Evolutionary conservation across 2,888 invertebrate genomes (phyloP), one percentile per base, ranked within the genome.

Genomic region (Drosophila eohydei): DNA sequence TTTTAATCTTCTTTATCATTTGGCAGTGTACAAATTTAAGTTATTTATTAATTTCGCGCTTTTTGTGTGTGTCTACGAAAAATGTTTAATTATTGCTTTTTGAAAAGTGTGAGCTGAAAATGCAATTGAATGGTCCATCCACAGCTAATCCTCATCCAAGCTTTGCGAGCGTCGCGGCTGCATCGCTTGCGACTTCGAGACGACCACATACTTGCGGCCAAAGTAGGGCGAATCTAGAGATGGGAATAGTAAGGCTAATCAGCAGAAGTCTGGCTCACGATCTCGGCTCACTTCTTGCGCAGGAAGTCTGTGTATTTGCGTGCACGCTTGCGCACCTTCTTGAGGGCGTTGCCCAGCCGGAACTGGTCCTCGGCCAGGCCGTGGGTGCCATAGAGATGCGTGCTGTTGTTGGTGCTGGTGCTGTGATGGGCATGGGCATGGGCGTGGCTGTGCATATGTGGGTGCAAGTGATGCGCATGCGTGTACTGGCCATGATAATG

Each of bases 291-390:
- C 81, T 93, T 92, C 78, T 92, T 93, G 81, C 92, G 92, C 74
- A 93, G 82, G 71, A 92, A 92, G 50, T 92, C 92, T 48, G 93
- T 91, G 88, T 91, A 93, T 88, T 93, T 93, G 80, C 92, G 91
- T 78, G 93, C 93, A 71, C 93, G 92, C 81, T 91, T 93, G 78
- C 93, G 91, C 63, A 93, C 92, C 71, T 89, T 84, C 70, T 89
- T 92, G 21, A 92, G 80, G 64, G 92, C 92, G 66, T 87, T 92
- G 69, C 91, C 90, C 74, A 92, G 80, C 75, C 92, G 92, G 71
- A 92, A 92, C 69, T 91, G 92, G 66, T 92, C 92, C 44, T 91
- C 88, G 71, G 90, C 79, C 51, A 90, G 82, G 61, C 82, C 81
- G 64, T 86, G 79, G 65, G 61, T 88, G 83, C 70, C 85, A 83